Evolutionary conservation across 2,888 invertebrate genomes (phyloP).

Genomic region (Arrhopalites spinosus): DNA sequence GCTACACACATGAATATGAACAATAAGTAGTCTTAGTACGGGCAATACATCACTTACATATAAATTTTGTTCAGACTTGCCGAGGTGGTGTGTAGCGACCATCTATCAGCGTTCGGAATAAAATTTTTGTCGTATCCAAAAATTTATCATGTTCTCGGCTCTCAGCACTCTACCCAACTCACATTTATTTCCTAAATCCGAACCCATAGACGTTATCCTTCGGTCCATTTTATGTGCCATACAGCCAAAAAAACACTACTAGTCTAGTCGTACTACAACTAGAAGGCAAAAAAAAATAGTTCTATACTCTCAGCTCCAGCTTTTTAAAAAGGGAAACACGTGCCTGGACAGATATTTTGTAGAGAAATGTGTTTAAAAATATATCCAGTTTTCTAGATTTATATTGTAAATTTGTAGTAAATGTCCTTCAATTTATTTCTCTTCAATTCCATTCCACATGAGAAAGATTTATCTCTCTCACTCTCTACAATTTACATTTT

Average conservation of each 20-base stretch:
- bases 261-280: background rate
- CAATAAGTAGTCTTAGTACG: background rate
- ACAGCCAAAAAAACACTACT: conserved; percentile 27
- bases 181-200: conserved; percentile 38
- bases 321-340: conserved; percentile 12
- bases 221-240: conserved; percentile 29
- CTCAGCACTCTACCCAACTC: conserved; percentile 37
- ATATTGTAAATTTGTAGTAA: conserved; percentile 11
- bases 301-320: too few relatives aligned
- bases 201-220: conserved; percentile 37
- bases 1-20: background rate
- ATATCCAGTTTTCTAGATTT: conserved; percentile 3
- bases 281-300: background rate
- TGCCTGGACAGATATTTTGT: conserved; percentile 10
- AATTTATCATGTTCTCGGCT: conserved; percentile 49
- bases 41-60: conserved; percentile 27
- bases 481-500: too few relatives aligned
- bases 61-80: conserved; percentile 5
- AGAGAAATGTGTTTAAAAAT: conserved; percentile 8
- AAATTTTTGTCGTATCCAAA: conserved; percentile 55
- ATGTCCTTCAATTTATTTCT: too few relatives aligned
- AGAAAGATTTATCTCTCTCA: too few relatives aligned
- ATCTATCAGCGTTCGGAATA: conserved; percentile 56
- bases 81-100: conserved; percentile 34
- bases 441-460: too few relatives aligned